A percentile compares a stretch with the other conserved stretches of the same genome.
These are phyloP conservation scores for Phaenicophaeus curvirostris DNA, from an alignment of 2,797 vertebrate species.

Conservation along the genomic window DNA sequence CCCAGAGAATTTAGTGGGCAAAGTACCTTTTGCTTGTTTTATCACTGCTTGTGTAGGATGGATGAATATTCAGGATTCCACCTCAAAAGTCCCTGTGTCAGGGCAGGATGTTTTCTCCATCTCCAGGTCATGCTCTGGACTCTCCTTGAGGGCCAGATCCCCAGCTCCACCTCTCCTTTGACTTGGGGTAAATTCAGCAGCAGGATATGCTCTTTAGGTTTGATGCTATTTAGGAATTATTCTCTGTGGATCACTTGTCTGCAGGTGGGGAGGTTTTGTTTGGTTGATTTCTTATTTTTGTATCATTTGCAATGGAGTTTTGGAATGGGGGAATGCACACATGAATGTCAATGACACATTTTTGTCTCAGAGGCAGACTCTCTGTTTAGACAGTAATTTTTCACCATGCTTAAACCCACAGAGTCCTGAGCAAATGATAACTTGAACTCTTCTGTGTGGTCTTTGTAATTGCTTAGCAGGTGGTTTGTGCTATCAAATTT, in stretches of 20 bases:
- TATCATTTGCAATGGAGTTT: not conserved
- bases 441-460: not conserved
- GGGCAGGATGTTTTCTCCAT: not conserved
- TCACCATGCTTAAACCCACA: not conserved
- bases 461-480: not conserved
- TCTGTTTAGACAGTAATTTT: not conserved
- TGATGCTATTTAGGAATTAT: not conserved
- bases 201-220: not conserved
- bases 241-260: not conserved
- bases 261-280: fast-evolving
- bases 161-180: not conserved
- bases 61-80: not conserved
- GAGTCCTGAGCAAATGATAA: not conserved
- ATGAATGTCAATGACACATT: not conserved
- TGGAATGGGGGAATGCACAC: not conserved
- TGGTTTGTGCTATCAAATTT: not conserved
- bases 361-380: not conserved
- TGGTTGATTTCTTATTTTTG: not conserved
- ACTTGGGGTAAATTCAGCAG: not conserved
- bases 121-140: not conserved
- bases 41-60: not conserved
- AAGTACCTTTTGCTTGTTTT: not conserved
- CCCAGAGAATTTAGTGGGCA: not conserved
- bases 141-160: not conserved
- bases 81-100: not conserved